phyloP scores from a whole-genome alignment of 2,797 vertebrate species.

The Thamnophis elegans region DNA sequence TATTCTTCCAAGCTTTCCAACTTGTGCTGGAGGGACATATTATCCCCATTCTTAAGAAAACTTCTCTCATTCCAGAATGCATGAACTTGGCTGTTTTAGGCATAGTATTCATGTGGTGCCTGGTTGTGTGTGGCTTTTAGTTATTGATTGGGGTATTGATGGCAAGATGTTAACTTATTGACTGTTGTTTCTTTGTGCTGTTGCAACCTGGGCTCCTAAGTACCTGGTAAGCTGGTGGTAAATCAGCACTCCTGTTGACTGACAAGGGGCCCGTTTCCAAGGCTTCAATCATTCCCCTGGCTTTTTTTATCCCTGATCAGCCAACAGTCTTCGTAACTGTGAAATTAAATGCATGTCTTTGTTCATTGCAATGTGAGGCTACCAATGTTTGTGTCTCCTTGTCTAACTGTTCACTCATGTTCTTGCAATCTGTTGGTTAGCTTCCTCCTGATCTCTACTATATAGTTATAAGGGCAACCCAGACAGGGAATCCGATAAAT shows the following conservation, averaged over 20 bases:
- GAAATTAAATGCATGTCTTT: not conserved
- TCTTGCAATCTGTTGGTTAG: not conserved
- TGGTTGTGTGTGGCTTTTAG: not conserved
- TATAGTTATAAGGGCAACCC: not conserved
- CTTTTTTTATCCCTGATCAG: not conserved
- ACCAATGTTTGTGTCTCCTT: not conserved
- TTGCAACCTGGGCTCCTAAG: not conserved
- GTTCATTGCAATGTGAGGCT: not conserved
- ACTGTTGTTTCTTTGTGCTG: not conserved
- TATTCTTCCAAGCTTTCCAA: not conserved
- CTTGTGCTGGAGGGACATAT: not conserved
- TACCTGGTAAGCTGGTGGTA: not conserved
- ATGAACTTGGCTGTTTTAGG: not conserved
- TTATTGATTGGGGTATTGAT: not conserved
- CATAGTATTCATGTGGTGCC: not conserved
- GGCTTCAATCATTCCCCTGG: not conserved
- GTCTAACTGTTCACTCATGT: not conserved
- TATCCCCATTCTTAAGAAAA: not conserved
- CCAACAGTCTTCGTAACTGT: not conserved
- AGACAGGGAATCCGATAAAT: not conserved
- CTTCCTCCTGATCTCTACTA: not conserved
- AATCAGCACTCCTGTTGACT: not conserved
- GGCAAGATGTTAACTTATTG: not conserved
- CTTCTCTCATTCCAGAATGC: no score
- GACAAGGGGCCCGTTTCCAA: not conserved